Base-by-base conservation (phyloP, 2,797 vertebrate species). In the Rhodeus uyekii region DNA sequence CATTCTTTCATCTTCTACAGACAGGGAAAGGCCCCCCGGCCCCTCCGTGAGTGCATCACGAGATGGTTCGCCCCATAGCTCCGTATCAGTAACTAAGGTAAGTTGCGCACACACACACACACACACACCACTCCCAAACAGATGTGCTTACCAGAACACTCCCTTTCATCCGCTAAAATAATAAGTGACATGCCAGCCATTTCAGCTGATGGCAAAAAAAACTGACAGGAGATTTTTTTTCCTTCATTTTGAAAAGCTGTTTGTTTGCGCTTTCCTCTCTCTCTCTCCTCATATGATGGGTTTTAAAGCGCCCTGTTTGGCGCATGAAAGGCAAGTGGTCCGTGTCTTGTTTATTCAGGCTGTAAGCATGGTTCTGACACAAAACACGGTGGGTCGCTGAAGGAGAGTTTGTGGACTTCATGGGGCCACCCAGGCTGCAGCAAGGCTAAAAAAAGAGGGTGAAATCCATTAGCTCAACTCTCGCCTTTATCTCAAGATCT, bases 11-110 rank as follows among this genome's bases (percentile, higher is more conserved):
- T 48, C 69, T 64, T 53, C 81, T 38, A 3, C 88, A 98, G 97
- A 94, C 91, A 97, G 97, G 93, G 97, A 96, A 72, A 94, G 92
- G 85, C 82, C 95, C 18, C 92, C 93, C 1, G 91, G 92, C 88
- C 94, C 95, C 36, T 93, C 96, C 53, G 61, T 95, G 83, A 96
- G 92, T 87, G 95, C 94, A n/a, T 95, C 95, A 65, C 94, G 96
- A 92, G 98, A 99, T 61, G 94, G 95, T 24, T 99, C 97, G 18
- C 98, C 97, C 32, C 96, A 96, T 76, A 97, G 96, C 79, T 95
- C 95, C 32, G 90, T 93, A 76, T 93, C 95, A 44, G 90, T 90
- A 73, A 89, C 94, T 89, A 99, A 99, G 96, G 98, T 98, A 87
- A 92, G 87, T 84, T 73, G 9, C 42, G 2, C 53, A 6, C 44